phyloP scores from a whole-genome alignment of 2,113 vertebrate species.

The Cairina moschata region DNA sequence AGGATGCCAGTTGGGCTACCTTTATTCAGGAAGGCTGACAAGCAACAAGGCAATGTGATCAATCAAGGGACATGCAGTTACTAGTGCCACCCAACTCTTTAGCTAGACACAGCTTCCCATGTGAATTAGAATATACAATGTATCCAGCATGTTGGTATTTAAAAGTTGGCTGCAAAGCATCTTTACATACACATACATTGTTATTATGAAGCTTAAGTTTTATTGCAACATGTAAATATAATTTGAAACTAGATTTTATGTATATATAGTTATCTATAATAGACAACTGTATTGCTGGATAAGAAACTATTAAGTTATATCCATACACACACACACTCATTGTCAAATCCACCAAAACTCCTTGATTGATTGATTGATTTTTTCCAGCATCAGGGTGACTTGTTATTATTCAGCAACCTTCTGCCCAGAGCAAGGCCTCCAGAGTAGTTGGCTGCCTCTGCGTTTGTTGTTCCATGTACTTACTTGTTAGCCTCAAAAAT shows the following conservation, averaged over 20 bases:
- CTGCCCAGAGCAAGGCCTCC: background rate
- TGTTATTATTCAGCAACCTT: background rate
- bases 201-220: background rate
- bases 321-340: background rate
- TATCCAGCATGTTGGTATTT: background rate
- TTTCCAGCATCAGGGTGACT: background rate
- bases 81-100: background rate
- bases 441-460: background rate
- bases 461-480: background rate
- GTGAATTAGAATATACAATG: background rate
- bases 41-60: background rate
- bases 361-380: background rate
- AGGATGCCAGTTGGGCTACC: rapidly evolving
- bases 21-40: background rate
- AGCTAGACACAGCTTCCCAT: rapidly evolving
- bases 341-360: background rate
- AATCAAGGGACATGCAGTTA: background rate
- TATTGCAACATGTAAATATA: background rate
- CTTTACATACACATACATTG: background rate
- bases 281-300: background rate
- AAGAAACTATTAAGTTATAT: background rate
- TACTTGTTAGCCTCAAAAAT: background rate
- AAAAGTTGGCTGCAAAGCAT: background rate
- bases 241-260: background rate
- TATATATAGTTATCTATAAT: background rate